Base-by-base conservation (phyloP, 2,888 invertebrate species). In the Drosophila fulvimacula region DNA sequence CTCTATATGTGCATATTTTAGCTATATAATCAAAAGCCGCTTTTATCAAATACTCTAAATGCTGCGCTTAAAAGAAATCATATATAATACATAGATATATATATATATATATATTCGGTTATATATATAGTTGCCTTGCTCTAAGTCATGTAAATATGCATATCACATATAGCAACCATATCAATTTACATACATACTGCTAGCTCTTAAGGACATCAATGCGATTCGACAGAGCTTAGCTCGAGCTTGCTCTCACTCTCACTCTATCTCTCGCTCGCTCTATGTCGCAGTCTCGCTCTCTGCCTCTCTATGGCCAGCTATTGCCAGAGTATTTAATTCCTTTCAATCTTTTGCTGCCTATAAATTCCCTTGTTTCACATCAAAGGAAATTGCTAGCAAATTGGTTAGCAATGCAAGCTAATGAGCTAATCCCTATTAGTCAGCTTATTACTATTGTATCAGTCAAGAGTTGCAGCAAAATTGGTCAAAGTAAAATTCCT, bases 11-110 rank as follows among this genome's bases (percentile, higher is more conserved):
- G 60, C 58, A 34, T 48, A 53, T 9, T 24, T 42, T 32, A 30
- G 30, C 34, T 34, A 6, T 34, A 4, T 66, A 48, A 41, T 41
- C 34, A 66, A 64, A 53, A 21, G 74, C 64, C 42, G 67, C 60
- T 60, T 60, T 49, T 27, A 52, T 34, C 21, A 42, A 41, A 10
- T 61, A 42, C 30, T 56, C 62, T 5, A 51, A 44, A 34, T 68
- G 44, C 57, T 69, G 61, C 61, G 69, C 62, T 62, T 7, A n/a
- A 36, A 46, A 27, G 15, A 48, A 32, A 30, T 13, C n/a, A 17
- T n/a, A 24, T 21, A 34, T 15, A n/a, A n/a, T n/a, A n/a, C n/a
- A n/a, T 24, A 46, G 5, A 30, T 9, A 32, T 49, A 49, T 3
- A n/a, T 27, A 46, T 10, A 30, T 30, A 42, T 30, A 19, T 30